These are phyloP conservation scores for Spialia ferax DNA, from an alignment of 2,888 invertebrate genomes.

Conservation along the genomic window DNA sequence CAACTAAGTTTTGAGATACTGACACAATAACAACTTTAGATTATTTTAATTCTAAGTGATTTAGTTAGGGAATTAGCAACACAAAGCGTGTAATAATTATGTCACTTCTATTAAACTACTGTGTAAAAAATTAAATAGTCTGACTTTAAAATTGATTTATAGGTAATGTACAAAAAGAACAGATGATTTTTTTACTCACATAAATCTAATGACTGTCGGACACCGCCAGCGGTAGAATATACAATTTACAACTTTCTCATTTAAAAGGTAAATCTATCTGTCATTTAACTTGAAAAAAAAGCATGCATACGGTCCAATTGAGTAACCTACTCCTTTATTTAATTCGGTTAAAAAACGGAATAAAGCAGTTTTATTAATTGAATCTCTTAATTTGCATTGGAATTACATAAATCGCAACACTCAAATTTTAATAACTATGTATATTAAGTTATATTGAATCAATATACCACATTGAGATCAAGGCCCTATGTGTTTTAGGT, in stretches of 20 bases:
- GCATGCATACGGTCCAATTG: too few species aligned
- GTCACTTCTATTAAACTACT: slow-evolving; percentile 37
- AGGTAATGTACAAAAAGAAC: slow-evolving; percentile 30
- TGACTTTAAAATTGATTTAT: slow-evolving; percentile 49
- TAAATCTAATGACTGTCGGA: slow-evolving; percentile 46
- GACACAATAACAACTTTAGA: slow-evolving; percentile 39
- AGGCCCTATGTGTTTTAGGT: slow-evolving; percentile 66
- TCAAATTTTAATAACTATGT: slow-evolving; percentile 55
- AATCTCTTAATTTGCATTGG: slow-evolving; percentile 25
- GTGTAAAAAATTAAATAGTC: slow-evolving; percentile 50
- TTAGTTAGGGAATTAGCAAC: slow-evolving; percentile 27
- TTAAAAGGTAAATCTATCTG: not conserved
- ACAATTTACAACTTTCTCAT: not conserved
- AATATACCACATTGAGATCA: slow-evolving; percentile 78
- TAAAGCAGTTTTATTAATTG: slow-evolving; percentile 31
- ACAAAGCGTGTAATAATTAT: slow-evolving; percentile 21
- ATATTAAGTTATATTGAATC: slow-evolving; percentile 59
- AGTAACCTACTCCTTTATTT: too few species aligned
- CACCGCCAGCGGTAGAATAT: slow-evolving; percentile 70
- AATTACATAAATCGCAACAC: slow-evolving; percentile 58
- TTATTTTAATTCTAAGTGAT: slow-evolving; percentile 33
- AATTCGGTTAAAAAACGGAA: too few species aligned
- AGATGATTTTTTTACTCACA: slow-evolving; percentile 34
- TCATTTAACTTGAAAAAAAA: too few species aligned
- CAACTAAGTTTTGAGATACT: slow-evolving; percentile 58